A percentile compares a stretch with the other conserved stretches of the same genome.
Conservation (phyloP, 2,113 vertebrate species). For the Dipodomys stephensi region DNA sequence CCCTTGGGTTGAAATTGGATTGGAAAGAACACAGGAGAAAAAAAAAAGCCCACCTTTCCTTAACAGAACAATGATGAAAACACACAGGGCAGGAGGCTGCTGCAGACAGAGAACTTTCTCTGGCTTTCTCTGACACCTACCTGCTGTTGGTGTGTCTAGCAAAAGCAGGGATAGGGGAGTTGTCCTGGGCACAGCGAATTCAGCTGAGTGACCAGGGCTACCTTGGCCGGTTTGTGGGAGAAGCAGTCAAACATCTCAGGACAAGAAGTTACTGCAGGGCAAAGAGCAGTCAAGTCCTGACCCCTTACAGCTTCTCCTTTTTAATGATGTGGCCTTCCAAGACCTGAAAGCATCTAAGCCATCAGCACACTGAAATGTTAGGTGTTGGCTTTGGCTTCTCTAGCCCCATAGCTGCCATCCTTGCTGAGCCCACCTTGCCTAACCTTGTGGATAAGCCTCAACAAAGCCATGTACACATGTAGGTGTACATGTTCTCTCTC, state of each 20-base stretch:
- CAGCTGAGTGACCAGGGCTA: neutral
- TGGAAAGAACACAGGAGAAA: neutral
- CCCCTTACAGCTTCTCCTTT: fast-evolving
- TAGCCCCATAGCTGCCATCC: fast-evolving
- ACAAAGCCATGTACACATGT: fast-evolving
- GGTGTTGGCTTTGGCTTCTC: neutral
- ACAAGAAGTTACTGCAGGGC: no score
- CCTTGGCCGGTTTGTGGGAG: no score
- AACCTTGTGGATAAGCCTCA: neutral
- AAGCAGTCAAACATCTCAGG: neutral
- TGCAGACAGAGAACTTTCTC: fast-evolving
- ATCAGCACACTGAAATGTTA: neutral
- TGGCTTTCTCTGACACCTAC: fast-evolving
- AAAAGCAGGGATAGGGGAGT: neutral
- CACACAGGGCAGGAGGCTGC: neutral
- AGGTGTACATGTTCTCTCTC: fast-evolving
- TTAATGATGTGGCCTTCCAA: neutral
- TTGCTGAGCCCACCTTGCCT: neutral
- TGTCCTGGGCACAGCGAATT: neutral
- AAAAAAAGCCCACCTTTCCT: neutral
- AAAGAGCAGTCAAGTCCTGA: neutral
- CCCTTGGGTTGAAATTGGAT: slow-evolving; percentile 18
- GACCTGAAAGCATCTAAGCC: no score
- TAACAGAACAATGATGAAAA: neutral
- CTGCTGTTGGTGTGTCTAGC: neutral